A percentile compares a stretch with the other conserved stretches of the same genome.
phyloP scores from a whole-genome alignment of 2,888 invertebrate genomes.

The Torymus tubicola region DNA sequence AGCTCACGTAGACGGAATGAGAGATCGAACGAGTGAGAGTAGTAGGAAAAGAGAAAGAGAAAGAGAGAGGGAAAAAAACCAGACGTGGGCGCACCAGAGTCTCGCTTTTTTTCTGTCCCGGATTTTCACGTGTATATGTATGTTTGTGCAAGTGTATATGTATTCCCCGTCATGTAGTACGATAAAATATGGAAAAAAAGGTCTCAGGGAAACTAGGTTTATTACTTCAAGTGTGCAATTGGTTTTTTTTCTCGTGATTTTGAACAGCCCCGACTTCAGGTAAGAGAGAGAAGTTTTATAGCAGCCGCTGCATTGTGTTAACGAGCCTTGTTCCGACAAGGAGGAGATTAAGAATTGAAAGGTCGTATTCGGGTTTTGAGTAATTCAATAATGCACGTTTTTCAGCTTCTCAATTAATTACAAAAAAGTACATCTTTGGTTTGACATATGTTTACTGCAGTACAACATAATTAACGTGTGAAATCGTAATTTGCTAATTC shows the following conservation, averaged over 20 bases:
- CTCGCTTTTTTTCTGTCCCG: background rate
- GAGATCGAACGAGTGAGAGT: slow-evolving; percentile 42
- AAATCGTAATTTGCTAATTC: no score
- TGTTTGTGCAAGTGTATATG: background rate
- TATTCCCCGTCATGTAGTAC: background rate
- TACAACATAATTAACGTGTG: no score
- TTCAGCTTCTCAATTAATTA: no score
- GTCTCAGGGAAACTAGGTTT: background rate
- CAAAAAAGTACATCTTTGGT: no score
- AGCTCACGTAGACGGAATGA: slow-evolving; percentile 54
- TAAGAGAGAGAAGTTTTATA: no score
- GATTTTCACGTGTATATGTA: background rate
- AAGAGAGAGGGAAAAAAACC: slow-evolving; percentile 10
- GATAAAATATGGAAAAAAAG: background rate
- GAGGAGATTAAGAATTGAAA: no score
- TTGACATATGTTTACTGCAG: no score
- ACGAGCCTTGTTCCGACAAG: no score
- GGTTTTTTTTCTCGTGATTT: background rate
- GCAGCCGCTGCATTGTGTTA: no score
- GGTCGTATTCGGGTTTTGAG: no score
- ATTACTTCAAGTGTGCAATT: background rate
- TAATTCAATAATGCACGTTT: no score
- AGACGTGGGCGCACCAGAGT: background rate
- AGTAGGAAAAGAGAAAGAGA: slow-evolving; percentile 9
- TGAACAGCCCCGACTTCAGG: background rate